A percentile compares a stretch with the other conserved stretches of the same genome.
These are phyloP conservation scores for Apogon talboti DNA, from an alignment of 2,797 vertebrate species.

Conservation along the genomic window DNA sequence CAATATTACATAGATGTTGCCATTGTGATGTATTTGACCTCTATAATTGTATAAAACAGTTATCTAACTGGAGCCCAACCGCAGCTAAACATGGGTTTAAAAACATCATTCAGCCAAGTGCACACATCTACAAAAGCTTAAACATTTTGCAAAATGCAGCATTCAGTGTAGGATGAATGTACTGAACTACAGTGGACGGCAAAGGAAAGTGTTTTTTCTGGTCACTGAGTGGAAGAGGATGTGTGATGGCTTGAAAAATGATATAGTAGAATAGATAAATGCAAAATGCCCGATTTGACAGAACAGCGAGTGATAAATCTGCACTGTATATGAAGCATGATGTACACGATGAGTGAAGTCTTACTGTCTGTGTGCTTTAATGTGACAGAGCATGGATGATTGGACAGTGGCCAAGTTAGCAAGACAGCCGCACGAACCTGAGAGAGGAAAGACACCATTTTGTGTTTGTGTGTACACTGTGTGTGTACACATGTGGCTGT, in stretches of 20 bases:
- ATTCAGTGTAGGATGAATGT: background rate
- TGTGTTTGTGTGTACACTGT: slow-evolving; percentile 10
- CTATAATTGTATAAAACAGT: background rate
- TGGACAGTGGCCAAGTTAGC: slow-evolving; percentile 32
- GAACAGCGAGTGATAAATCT: slow-evolving; percentile 28
- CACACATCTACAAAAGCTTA: slow-evolving; percentile 5
- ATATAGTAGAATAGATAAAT: slow-evolving; percentile 28
- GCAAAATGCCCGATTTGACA: slow-evolving; percentile 36
- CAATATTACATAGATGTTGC: background rate
- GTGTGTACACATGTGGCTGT: slow-evolving; percentile 19
- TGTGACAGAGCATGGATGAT: slow-evolving; percentile 30
- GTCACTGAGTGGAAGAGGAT: slow-evolving; percentile 48
- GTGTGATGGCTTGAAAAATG: slow-evolving; percentile 44
- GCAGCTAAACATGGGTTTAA: background rate
- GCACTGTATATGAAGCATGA: slow-evolving; percentile 32
- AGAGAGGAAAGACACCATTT: slow-evolving; percentile 24
- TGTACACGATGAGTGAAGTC: slow-evolving; percentile 29
- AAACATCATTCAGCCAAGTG: background rate
- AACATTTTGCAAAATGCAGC: background rate
- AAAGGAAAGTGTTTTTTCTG: slow-evolving; percentile 16
- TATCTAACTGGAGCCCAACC: too few species aligned
- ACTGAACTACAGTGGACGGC: slow-evolving; percentile 8
- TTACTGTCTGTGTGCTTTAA: slow-evolving; percentile 3
- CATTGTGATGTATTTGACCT: background rate
- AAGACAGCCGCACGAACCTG: slow-evolving; percentile 30